Evolutionary conservation across 2,888 invertebrate genomes (phyloP).

Genomic region (Venustoraphidia nigricollis): DNA sequence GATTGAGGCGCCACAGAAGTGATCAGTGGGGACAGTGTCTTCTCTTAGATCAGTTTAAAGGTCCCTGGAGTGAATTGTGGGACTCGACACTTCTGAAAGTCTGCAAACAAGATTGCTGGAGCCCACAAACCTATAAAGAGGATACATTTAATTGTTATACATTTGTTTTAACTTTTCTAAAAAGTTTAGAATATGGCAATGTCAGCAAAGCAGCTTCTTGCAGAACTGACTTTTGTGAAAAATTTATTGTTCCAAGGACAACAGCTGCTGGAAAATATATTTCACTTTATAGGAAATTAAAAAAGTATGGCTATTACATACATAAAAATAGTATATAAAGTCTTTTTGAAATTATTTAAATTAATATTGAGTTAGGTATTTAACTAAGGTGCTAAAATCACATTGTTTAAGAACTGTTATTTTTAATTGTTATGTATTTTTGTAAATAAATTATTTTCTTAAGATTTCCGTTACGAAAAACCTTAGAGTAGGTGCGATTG

Average conservation of each 20-base stretch:
- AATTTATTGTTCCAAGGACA: constrained; percentile 67
- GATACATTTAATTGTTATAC: constrained; percentile 71
- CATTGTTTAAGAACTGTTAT: too few species aligned
- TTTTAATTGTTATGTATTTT: too few species aligned
- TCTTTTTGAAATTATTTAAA: too few species aligned
- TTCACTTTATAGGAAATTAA: constrained; percentile 60
- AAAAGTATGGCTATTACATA: constrained; percentile 33
- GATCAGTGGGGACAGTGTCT: constrained; percentile 52
- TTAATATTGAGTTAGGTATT: too few species aligned
- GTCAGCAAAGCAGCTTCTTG: constrained; percentile 50
- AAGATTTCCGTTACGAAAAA: too few species aligned
- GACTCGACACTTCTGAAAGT: constrained; percentile 46
- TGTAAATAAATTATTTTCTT: too few species aligned
- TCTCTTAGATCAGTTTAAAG: constrained; percentile 49
- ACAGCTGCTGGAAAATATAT: constrained; percentile 75
- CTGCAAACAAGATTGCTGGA: constrained; percentile 46
- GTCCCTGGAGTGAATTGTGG: constrained; percentile 53
- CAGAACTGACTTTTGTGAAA: constrained; percentile 59
- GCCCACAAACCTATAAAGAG: constrained; percentile 54
- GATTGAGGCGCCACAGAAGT: constrained; percentile 40
- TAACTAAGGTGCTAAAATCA: too few species aligned
- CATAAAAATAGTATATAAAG: constrained; percentile 19
- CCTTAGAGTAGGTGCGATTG: too few species aligned
- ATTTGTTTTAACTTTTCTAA: constrained; percentile 68
- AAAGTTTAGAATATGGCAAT: constrained; percentile 52